Percentiles rank a stretch among this genome's conserved stretches.
phyloP scores from a whole-genome alignment of 2,797 vertebrate genomes.

The Sylvia borin region DNA sequence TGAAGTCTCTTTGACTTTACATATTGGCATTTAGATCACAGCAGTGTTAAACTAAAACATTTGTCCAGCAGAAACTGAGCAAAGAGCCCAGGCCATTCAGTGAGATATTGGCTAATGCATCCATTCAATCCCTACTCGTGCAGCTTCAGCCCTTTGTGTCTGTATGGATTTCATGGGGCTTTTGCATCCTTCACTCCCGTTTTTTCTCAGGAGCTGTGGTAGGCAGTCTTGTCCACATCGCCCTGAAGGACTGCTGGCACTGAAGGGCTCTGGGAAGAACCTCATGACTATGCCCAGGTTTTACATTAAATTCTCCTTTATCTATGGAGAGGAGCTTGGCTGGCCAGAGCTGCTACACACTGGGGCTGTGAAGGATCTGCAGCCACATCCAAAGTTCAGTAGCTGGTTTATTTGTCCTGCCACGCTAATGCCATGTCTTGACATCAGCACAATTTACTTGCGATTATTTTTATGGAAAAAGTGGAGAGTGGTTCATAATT shows the following conservation, averaged over 20 bases:
- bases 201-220: neutral
- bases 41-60: neutral
- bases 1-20: neutral
- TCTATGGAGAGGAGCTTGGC: fast-evolving
- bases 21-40: neutral
- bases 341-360: neutral
- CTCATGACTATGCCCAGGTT: neutral
- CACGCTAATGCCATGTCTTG: neutral
- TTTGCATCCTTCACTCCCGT: neutral
- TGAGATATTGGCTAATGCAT: neutral
- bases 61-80: neutral
- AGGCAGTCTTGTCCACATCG: fast-evolving
- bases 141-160: neutral
- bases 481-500: neutral
- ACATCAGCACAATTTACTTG: neutral
- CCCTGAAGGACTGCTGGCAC: neutral
- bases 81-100: neutral
- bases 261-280: neutral
- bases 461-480: neutral
- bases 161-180: neutral
- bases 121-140: neutral
- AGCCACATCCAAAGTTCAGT: neutral
- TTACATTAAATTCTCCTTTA: neutral
- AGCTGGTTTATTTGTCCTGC: neutral
- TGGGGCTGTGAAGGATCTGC: neutral